A percentile compares a stretch with the other conserved stretches of the same genome.
Conservation (phyloP, 2,797 vertebrate genomes). For the Protosalanx chinensis region DNA sequence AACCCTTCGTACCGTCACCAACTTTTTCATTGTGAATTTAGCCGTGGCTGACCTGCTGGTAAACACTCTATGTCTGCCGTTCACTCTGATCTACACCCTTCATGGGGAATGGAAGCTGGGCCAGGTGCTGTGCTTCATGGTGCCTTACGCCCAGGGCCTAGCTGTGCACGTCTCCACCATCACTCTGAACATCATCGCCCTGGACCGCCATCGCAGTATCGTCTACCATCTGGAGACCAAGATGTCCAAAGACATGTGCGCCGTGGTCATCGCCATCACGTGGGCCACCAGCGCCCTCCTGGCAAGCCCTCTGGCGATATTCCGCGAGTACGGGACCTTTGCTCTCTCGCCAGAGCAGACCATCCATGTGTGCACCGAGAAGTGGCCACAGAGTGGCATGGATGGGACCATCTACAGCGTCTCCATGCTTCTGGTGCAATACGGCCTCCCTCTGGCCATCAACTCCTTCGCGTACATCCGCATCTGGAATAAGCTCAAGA, state of each 20-base stretch:
- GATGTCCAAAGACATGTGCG: constrained; percentile 87
- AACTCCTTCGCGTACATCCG: constrained; percentile 85
- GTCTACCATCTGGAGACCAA: constrained; percentile 90
- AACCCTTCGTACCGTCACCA: constrained; percentile 88
- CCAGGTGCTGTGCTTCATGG: constrained; percentile 80
- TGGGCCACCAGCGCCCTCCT: constrained; percentile 87
- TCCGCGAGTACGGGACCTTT: constrained; percentile 85
- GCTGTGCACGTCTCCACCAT: constrained; percentile 93
- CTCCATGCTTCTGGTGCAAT: constrained; percentile 85
- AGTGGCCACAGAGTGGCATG: constrained; percentile 83
- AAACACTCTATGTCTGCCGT: constrained; percentile 89
- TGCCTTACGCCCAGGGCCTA: constrained; percentile 90
- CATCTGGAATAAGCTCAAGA: constrained; percentile 90
- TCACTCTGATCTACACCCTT: constrained; percentile 88
- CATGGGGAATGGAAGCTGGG: constrained; percentile 85
- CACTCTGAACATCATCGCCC: constrained; percentile 89
- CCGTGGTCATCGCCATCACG: constrained; percentile 81
- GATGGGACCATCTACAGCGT: constrained; percentile 87
- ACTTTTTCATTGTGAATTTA: constrained; percentile 93
- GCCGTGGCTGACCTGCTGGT: constrained; percentile 91
- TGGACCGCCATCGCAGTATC: constrained; percentile 91
- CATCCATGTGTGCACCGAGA: constrained; percentile 87
- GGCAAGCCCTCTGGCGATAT: constrained; percentile 92
- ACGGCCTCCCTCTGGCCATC: constrained; percentile 83
- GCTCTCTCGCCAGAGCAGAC: constrained; percentile 78